Percentiles rank a stretch among this genome's conserved stretches.
Evolutionary conservation across 2,797 vertebrate genomes (phyloP).

Genomic region (Serranus cabrilla): DNA sequence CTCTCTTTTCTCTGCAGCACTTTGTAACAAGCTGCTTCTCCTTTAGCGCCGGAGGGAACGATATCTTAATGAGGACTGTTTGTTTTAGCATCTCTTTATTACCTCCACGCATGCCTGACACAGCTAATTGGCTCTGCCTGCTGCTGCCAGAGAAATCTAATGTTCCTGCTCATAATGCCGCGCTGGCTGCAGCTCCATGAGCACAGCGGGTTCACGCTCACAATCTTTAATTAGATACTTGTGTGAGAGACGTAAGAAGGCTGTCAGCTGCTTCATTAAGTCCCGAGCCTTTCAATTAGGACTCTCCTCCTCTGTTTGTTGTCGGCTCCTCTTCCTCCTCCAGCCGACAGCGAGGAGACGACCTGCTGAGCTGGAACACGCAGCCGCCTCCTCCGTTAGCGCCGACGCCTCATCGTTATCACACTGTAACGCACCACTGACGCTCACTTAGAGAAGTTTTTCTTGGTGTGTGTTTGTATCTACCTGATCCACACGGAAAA

Average conservation of each 20-base stretch:
- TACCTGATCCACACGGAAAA: too few species aligned
- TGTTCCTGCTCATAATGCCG: background rate
- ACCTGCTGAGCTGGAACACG: slow-evolving; percentile 11
- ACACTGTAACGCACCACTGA: background rate
- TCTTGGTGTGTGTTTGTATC: too few species aligned
- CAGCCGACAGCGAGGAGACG: background rate
- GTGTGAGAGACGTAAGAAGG: background rate
- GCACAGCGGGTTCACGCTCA: background rate
- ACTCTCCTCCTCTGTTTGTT: background rate
- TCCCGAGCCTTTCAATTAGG: slow-evolving; percentile 6
- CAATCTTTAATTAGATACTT: slow-evolving; percentile 8
- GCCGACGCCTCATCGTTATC: background rate
- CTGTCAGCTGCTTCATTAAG: slow-evolving; percentile 24
- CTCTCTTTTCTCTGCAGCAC: background rate
- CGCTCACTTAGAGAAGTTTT: too few species aligned
- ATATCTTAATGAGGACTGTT: background rate
- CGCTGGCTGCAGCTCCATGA: background rate
- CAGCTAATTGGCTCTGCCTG: slow-evolving; percentile 4
- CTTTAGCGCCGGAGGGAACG: too few species aligned
- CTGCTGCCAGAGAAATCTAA: slow-evolving; percentile 1
- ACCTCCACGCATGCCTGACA: background rate
- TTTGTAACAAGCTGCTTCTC: background rate
- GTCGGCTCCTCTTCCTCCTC: background rate
- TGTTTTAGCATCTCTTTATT: background rate
- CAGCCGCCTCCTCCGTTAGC: rapidly evolving